Evolutionary conservation across 2,797 vertebrate species (phyloP), one percentile per base, ranked within the genome.

Genomic region (Sciaenops ocellatus): DNA sequence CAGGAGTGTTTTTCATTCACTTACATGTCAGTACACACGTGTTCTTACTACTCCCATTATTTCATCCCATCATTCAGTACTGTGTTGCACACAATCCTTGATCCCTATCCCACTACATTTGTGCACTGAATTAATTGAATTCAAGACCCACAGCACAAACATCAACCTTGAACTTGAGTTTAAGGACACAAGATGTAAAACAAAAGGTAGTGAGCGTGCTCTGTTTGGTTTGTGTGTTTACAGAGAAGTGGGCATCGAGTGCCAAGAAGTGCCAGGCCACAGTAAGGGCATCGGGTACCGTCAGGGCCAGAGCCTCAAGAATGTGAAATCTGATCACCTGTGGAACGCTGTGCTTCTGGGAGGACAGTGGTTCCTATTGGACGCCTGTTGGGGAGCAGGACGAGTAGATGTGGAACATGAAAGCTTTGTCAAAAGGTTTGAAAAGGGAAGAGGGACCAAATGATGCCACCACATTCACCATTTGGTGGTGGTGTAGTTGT

Each of bases 311-410:
- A 87, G 88, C 80, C 93, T 94, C 48, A 86, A 89, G 77, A 83
- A 95, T 47, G 95, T 94, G 82, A 95, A 93, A 84, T 96, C 94
- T 1, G 96, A 96, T 79, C 96, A 97, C 89, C 87, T 95, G 94
- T 96, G 97, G 97, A 97, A 97, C 0, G 87, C 92, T 0, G 90
- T 93, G 73, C 91, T 95, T 52, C 87, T 96, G 59, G 95, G 86
- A 22, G 94, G 93, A 44, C 93, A 95, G 81, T 95, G 93, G 96
- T 93, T 92, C 80, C 95, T 97, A 5, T 81, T 97, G 94, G 96
- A 95, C 15, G 93, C 95, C 81, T 96, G 95, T 68, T 97, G 96
- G 97, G 96, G 96, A 0, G 95, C 96, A 4, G 97, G 96, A 12
- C 93, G 87, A 0, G 94, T 96, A 15, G 94, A 96, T 71, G 86